phyloP scores from a whole-genome alignment of 2,888 invertebrate species.

The Blera fallax region DNA sequence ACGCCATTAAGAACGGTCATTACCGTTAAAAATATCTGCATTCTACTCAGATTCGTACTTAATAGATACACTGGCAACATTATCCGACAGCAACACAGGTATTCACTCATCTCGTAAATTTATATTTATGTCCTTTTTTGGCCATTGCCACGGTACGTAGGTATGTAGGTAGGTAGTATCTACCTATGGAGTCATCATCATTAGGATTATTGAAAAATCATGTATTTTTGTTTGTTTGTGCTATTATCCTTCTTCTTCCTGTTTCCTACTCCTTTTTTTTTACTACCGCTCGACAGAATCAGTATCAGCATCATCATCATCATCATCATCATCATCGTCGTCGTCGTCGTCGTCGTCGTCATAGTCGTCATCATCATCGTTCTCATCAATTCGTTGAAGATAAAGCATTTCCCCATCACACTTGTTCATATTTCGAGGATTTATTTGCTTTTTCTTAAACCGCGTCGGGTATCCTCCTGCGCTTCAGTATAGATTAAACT shows the following conservation, averaged over 20 bases:
- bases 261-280: slow-evolving; percentile 18
- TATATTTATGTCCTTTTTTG: slow-evolving; percentile 68
- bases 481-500: neutral
- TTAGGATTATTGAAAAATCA: slow-evolving; percentile 73
- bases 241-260: slow-evolving; percentile 65
- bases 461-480: neutral
- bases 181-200: slow-evolving; percentile 65
- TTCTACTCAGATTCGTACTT: slow-evolving; percentile 5
- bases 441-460: slow-evolving; percentile 71
- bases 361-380: slow-evolving; percentile 39
- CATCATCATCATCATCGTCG: slow-evolving; percentile 59
- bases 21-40: slow-evolving; percentile 35
- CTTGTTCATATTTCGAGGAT: slow-evolving; percentile 59
- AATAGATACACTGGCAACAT: slow-evolving; percentile 21
- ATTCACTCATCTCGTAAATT: slow-evolving; percentile 68
- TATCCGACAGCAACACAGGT: slow-evolving; percentile 55
- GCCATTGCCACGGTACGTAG: slow-evolving; percentile 26
- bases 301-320: slow-evolving; percentile 3
- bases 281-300: neutral
- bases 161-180: neutral
- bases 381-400: slow-evolving; percentile 69
- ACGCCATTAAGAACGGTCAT: slow-evolving; percentile 45
- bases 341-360: slow-evolving; percentile 21
- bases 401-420: slow-evolving; percentile 60
- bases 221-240: slow-evolving; percentile 70